Evolutionary conservation across 2,888 invertebrate species (phyloP), one percentile per base, ranked within the genome.

Genomic region (Dichetophora obliterata): DNA sequence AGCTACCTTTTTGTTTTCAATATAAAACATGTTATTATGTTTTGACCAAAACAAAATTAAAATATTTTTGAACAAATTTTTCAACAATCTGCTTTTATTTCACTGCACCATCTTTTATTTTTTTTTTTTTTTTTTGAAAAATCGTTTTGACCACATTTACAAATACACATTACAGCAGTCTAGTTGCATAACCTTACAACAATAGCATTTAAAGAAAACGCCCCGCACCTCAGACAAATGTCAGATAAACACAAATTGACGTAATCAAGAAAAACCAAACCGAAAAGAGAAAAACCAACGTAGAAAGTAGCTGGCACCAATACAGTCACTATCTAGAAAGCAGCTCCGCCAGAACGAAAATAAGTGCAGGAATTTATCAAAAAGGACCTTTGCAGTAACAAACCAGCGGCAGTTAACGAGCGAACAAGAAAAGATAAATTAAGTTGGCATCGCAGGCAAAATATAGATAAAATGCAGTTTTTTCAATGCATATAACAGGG

Each of bases 321-420:
- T 37, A 31, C 31, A 31, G 66, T 31, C 6, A 19, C n/a, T n/a
- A n/a, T n/a, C 9, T 3, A 43, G 19, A 65, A 37, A 22, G 65
- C 22, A 65, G 0, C 11, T 11, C 14, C 14, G 5, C 5, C 9
- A 34, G 57, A 14, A 57, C 57, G 24, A 22, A 37, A 34, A 31
- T 37, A 24, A 59, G 57, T 37, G 37, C 9, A 37, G 71, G 57
- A 37, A 71, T 37, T 59, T 71, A 71, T 57, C 37, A 57, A 57
- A 37, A 71, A 69, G 69, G 54, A 34, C 34, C 6, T 34, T 2
- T 11, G 0, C 5, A 59, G 24, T 27, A 59, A 19, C 5, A 8
- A 24, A 63, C 6, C 27, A 63, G 11, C 63, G n/a, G 4, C 16
- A 63, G 19, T 11, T 14, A 34, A 54, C 19, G 63, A 31, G 31